Base-by-base conservation (phyloP, 2,888 invertebrate genomes). In the Hemistola chrysoprasaria region DNA sequence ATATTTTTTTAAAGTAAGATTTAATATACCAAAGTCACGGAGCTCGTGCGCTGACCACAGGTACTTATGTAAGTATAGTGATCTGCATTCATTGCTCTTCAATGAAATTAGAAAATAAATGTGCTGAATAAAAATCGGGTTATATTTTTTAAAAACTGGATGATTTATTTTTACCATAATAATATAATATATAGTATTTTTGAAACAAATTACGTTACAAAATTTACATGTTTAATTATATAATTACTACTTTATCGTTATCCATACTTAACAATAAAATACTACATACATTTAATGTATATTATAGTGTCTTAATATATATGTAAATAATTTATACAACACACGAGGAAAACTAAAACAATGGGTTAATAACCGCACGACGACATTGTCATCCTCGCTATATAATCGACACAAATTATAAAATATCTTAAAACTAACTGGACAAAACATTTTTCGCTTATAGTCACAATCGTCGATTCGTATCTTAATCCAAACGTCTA, bases 191-290 rank as follows among this genome's bases (percentile, higher is more conserved):
- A 92, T 92, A 92, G 43, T 44, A 39, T 44, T 92, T 92, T 79
- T 80, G 80, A 91, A 91, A 92, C 92, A 92, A 92, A 92, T 91
- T 92, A 92, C 92, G 90, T 91, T 92, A 92, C 92, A 92, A 92
- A 92, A 92, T 92, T 90, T 92, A 92, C 92, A 92, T 90, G 90
- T 91, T 79, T 90, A 90, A 90, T 84, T 85, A 81, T 80, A 73
- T 77, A 65, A 63, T 77, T 80, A 83, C 85, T 86, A 79, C 78
- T 47, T 54, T 51, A 76, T 79, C 77, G 82, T 83, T 83, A 65
- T 81, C 76, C 77, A 77, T 91, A 91, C 92, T 91, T 92, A 91
- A 90, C 83, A 79, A 68, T 82, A 80, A 78, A 78, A 73, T 71
- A 79, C 84, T 89, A 88, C 83, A 80, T 89, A 85, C 84, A 89